Conservation (phyloP, 2,797 vertebrate species). For the Darevskia mixta region DNA sequence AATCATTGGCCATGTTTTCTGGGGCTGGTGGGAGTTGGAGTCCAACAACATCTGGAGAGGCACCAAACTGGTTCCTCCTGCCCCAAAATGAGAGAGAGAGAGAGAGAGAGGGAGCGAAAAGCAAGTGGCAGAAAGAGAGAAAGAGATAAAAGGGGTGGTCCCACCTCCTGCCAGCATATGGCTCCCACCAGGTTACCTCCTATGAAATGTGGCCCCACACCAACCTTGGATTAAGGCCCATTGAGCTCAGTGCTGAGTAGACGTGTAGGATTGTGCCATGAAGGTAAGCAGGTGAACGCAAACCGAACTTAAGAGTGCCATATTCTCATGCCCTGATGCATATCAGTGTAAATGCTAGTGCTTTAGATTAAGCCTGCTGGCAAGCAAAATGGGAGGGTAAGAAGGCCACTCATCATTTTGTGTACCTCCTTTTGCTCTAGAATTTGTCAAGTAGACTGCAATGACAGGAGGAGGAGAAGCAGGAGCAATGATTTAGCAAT, state of each 20-base stretch:
- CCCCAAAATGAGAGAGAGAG: background rate
- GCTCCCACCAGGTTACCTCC: background rate
- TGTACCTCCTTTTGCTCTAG: background rate
- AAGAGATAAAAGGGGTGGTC: background rate
- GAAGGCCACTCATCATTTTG: background rate
- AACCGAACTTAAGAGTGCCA: background rate
- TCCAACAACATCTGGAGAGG: no score
- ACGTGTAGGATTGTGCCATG: background rate
- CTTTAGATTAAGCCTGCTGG: background rate
- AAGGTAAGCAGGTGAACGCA: background rate
- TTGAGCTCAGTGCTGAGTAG: no score
- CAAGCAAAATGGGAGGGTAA: background rate
- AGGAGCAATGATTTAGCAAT: background rate
- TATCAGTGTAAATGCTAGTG: background rate
- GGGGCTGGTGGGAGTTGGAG: no score
- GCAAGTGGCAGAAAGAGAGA: background rate
- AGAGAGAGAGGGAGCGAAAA: background rate
- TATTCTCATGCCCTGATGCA: background rate
- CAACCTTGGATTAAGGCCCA: background rate
- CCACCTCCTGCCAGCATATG: background rate
- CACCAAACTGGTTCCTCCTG: no score
- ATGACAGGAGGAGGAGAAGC: background rate
- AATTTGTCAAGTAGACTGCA: background rate
- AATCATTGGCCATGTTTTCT: no score
- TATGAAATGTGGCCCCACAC: background rate